A percentile compares a stretch with the other conserved stretches of the same genome.
These are phyloP conservation scores for Daktulosphaira vitifoliae DNA, from an alignment of 1,140 invertebrate species.

Conservation along the genomic window DNA sequence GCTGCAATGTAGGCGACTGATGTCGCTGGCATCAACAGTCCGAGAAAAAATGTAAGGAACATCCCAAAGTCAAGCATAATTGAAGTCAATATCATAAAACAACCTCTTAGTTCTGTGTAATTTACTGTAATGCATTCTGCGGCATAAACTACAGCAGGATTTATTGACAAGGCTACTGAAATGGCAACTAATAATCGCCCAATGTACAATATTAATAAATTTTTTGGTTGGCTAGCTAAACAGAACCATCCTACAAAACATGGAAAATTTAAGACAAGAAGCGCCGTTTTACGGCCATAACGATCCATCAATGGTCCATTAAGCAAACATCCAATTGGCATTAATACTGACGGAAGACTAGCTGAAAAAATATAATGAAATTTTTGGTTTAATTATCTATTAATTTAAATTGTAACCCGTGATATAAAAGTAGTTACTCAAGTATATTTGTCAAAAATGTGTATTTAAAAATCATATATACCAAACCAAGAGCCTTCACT, in stretches of 20 bases:
- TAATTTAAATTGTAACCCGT: no score
- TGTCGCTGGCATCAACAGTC: conserved; percentile 52
- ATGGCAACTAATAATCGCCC: conserved; percentile 56
- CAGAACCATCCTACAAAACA: conserved; percentile 50
- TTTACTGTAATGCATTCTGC: conserved; percentile 53
- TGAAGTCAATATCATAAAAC: conserved; percentile 53
- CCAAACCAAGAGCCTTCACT: conserved; percentile 49
- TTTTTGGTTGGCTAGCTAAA: conserved; percentile 43
- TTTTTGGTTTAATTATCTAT: no score
- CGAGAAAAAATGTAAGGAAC: conserved; percentile 53
- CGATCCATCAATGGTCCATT: conserved; percentile 50
- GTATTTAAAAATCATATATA: no score
- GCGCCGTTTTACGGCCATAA: conserved; percentile 49
- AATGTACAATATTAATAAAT: conserved; percentile 46
- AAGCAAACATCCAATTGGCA: conserved; percentile 48
- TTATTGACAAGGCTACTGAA: conserved; percentile 48
- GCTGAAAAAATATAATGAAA: conserved; percentile 45
- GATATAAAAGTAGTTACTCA: no score
- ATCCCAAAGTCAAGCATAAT: conserved; percentile 54
- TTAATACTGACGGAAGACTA: conserved; percentile 46
- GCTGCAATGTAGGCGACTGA: conserved; percentile 54
- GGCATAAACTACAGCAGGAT: conserved; percentile 54
- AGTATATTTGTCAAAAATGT: no score
- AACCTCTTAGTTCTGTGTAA: conserved; percentile 48
- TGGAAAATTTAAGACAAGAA: conserved; percentile 49